Conservation (phyloP, 2,888 invertebrate genomes). For the Malthinus seriepunctatus region DNA sequence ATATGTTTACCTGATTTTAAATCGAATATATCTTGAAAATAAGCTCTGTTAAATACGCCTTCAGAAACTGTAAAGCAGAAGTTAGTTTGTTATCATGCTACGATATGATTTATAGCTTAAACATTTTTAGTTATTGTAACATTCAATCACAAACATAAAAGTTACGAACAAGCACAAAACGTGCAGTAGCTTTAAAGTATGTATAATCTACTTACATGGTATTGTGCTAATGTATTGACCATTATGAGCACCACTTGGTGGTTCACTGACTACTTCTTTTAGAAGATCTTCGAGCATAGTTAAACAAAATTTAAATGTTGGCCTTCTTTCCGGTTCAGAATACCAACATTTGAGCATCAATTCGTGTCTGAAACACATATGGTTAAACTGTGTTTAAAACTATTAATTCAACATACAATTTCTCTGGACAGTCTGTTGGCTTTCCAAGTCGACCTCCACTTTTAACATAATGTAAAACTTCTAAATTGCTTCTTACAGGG, state of each 20-base stretch:
- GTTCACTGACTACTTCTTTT: constrained; percentile 45
- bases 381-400: neutral
- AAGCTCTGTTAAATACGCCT: constrained; percentile 77
- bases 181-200: neutral
- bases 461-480: constrained; percentile 88
- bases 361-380: constrained; percentile 66
- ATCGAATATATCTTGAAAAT: constrained; percentile 76
- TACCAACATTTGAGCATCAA: constrained; percentile 90
- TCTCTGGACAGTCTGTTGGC: constrained; percentile 82
- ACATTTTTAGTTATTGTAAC: neutral
- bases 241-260: constrained; percentile 53
- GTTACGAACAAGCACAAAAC: neutral
- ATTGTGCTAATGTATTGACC: constrained; percentile 57
- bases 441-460: constrained; percentile 83
- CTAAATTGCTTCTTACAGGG: constrained; percentile 88
- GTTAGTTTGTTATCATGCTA: constrained; percentile 12
- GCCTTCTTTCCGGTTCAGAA: constrained; percentile 78
- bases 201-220: constrained; percentile 51
- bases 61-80: constrained; percentile 57
- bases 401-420: constrained; percentile 62
- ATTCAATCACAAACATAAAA: neutral
- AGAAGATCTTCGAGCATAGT: constrained; percentile 60
- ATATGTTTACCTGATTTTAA: constrained; percentile 58
- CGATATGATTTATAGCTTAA: neutral
- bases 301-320: constrained; percentile 83